Conservation (phyloP, 1,140 invertebrate genomes). For the Palaemon carinicauda region DNA sequence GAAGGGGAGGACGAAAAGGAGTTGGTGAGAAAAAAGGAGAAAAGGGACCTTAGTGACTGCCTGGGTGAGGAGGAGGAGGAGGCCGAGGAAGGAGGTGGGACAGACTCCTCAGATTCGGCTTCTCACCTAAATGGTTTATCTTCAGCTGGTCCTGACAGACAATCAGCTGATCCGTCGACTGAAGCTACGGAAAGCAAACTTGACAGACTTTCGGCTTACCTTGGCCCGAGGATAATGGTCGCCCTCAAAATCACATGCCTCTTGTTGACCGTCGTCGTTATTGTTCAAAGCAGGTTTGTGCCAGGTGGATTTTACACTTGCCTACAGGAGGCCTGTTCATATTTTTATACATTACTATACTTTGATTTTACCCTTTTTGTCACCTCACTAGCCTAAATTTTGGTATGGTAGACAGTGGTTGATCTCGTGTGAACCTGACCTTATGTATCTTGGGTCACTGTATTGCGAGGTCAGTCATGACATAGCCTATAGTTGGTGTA, state of each 20-base stretch:
- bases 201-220: not conserved
- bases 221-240: constrained; percentile 18
- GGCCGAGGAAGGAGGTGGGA: not conserved
- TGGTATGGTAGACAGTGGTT: no score
- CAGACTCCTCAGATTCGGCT: no score
- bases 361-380: no score
- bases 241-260: constrained; percentile 14
- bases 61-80: not conserved
- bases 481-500: no score
- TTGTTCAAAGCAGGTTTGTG: constrained; percentile 39
- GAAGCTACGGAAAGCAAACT: not conserved
- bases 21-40: not conserved
- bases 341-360: no score
- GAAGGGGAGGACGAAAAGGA: not conserved
- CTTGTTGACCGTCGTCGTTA: constrained; percentile 16
- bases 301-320: not conserved
- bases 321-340: no score
- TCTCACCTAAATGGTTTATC: no score
- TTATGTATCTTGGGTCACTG: no score
- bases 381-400: no score
- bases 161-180: not conserved
- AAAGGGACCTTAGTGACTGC: not conserved
- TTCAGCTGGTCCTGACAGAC: no score
- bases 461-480: no score
- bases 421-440: no score